These are phyloP conservation scores for Plusia festucae DNA, from an alignment of 2,888 invertebrate species.

Conservation along the genomic window DNA sequence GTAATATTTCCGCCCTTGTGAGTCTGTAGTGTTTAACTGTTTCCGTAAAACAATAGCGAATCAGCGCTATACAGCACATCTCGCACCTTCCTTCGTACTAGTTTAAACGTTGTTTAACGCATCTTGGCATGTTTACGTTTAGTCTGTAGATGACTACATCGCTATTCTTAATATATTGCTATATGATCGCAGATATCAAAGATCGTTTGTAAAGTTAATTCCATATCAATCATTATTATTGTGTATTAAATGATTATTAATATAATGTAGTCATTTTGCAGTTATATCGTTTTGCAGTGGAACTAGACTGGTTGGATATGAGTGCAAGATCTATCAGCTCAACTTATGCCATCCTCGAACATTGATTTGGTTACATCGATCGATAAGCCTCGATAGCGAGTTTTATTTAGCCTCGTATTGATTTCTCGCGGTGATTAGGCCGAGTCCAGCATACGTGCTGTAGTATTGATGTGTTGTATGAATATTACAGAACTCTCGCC, in stretches of 20 bases:
- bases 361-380: not conserved
- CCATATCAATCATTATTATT: not conserved
- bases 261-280: conserved; percentile 7
- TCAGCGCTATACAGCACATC: conserved; percentile 30
- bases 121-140: conserved; percentile 53
- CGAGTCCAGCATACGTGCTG: conserved; percentile 17
- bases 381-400: conserved; percentile 2
- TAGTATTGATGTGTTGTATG: conserved; percentile 14
- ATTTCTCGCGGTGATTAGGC: conserved; percentile 5
- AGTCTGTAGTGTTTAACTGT: conserved; percentile 34
- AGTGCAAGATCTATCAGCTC: not conserved
- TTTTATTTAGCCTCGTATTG: not conserved
- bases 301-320: not conserved
- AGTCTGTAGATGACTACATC: conserved; percentile 37
- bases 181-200: conserved; percentile 38
- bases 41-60: conserved; percentile 22
- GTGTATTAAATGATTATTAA: conserved; percentile 3
- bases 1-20: conserved; percentile 45
- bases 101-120: conserved; percentile 41
- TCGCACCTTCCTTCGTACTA: conserved; percentile 36
- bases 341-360: not conserved
- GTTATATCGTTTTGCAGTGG: not conserved
- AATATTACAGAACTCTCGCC: conserved; percentile 93
- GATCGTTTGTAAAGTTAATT: conserved; percentile 15
- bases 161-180: conserved; percentile 30